A percentile compares a stretch with the other conserved stretches of the same genome.
Evolutionary conservation across 1,140 invertebrate genomes (phyloP).

Genomic region (Dinoponera quadriceps): DNA sequence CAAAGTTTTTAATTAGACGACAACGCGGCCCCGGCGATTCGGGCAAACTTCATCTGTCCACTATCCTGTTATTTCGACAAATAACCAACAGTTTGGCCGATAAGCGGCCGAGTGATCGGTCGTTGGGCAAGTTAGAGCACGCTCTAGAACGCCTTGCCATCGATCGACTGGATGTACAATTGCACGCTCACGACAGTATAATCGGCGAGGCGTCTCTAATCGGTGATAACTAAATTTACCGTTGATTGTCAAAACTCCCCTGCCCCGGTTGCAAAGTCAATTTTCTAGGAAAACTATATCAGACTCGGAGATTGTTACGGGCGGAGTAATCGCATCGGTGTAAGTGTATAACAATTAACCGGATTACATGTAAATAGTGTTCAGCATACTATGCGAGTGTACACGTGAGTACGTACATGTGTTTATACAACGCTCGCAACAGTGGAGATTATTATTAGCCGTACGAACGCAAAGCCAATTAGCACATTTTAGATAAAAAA

Average conservation of each 20-base stretch:
- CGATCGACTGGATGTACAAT: conserved; percentile 45
- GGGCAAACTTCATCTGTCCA: conserved; percentile 14
- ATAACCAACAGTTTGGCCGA: neutral
- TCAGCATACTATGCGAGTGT: too few relatives aligned
- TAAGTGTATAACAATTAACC: neutral
- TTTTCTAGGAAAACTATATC: conserved; percentile 16
- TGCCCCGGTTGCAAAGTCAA: conserved; percentile 22
- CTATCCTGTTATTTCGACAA: conserved; percentile 13
- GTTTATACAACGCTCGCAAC: too few relatives aligned
- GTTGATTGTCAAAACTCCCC: conserved; percentile 43
- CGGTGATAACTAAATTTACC: neutral
- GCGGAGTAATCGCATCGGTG: neutral
- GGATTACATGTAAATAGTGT: neutral
- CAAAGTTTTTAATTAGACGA: neutral
- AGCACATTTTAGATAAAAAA: too few relatives aligned
- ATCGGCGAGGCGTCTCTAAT: conserved; percentile 7
- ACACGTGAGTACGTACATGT: too few relatives aligned
- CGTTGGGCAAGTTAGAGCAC: conserved; percentile 44
- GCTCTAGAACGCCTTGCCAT: conserved; percentile 30
- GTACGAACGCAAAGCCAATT: too few relatives aligned
- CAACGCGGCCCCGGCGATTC: neutral
- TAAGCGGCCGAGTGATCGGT: conserved; percentile 9
- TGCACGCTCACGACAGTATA: neutral
- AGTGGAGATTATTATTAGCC: too few relatives aligned
- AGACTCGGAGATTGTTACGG: neutral